Evolutionary conservation across 1,140 invertebrate genomes (phyloP), one percentile per base, ranked within the genome.

Genomic region (Mamestra configurata): DNA sequence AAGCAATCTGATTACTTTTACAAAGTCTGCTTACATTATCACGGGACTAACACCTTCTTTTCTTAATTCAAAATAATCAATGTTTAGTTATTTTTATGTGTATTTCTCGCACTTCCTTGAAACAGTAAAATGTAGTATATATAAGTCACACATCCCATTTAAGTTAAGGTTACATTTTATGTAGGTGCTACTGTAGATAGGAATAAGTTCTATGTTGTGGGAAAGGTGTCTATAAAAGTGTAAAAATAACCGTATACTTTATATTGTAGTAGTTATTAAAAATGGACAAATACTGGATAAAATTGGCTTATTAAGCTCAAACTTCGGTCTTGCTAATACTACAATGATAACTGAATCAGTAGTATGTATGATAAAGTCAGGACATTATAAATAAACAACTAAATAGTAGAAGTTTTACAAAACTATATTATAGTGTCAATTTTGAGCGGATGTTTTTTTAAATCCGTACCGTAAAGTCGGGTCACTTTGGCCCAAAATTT

Each of bases 141-240:
- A 22, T 24, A 15, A 46, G 7, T 6, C 53, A 55, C 53, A 55
- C 10, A 55, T 55, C n/a, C 53, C 53, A 55, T 24, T 18, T 24
- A 24, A 55, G 53, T 27, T 55, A 24, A 15, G 51, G 11, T 24
- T 55, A 22, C 3, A 5, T 55, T 18, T 55, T n/a, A 24, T 27
- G n/a, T 1, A 35, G 18, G 53, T 20, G 57, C 57, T 61, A 31
- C 13, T 6, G 55, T 59, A 61, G 27, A 61, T 35, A 61, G 27
- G 57, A 61, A 61, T 8, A 7, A 7, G 57, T 1, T 61, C 57
- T 13, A 35, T 61, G 57, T 61, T 61, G 57, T 61, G 13, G 13
- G 15, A 61, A 61, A 35, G 31, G 57, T 61, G 27, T 61, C 4
- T 15, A 5, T 24, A 35, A n/a, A n/a, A 10, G 13, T 61, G 13